phyloP scores from a whole-genome alignment of 2,797 vertebrate genomes.

The Glossophaga mutica region DNA sequence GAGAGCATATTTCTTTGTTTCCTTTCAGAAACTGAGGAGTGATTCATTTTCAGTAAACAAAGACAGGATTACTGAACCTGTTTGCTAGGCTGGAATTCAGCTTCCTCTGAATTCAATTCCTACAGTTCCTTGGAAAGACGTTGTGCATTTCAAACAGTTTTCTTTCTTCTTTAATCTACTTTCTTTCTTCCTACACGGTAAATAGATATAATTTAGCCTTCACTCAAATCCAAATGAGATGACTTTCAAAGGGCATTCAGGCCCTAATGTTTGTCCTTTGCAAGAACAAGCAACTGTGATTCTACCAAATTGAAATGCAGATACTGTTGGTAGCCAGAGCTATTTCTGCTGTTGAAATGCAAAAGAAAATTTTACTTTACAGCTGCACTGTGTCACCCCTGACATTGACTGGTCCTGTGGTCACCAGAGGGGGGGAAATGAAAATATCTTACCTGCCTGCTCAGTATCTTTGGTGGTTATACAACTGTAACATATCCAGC shows the following conservation, averaged over 20 bases:
- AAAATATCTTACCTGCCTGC: constrained; percentile 57
- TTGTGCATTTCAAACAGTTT: constrained; percentile 66
- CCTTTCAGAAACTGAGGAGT: constrained; percentile 59
- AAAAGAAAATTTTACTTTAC: constrained; percentile 50
- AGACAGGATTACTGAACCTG: constrained; percentile 60
- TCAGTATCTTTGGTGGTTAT: constrained; percentile 55
- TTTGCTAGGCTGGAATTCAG: constrained; percentile 64
- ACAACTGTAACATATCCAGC: constrained; percentile 63
- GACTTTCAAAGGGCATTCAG: constrained; percentile 54
- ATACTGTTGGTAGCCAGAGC: constrained; percentile 50
- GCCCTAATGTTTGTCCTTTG: constrained; percentile 54
- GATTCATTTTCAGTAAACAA: constrained; percentile 75
- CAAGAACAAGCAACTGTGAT: constrained; percentile 57
- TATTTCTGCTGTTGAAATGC: constrained; percentile 47
- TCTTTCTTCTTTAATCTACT: constrained; percentile 59
- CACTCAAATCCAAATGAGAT: constrained; percentile 53
- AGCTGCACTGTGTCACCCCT: neutral
- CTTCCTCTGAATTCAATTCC: constrained; percentile 44
- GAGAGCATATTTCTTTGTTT: constrained; percentile 60
- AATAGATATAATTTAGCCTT: constrained; percentile 61
- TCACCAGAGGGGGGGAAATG: constrained; percentile 49
- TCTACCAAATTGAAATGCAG: constrained; percentile 61
- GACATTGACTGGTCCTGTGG: neutral
- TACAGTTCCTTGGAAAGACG: constrained; percentile 52
- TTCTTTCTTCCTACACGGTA: constrained; percentile 47